Base-by-base conservation (phyloP, 2,888 invertebrate species). In the Noctua pronuba region DNA sequence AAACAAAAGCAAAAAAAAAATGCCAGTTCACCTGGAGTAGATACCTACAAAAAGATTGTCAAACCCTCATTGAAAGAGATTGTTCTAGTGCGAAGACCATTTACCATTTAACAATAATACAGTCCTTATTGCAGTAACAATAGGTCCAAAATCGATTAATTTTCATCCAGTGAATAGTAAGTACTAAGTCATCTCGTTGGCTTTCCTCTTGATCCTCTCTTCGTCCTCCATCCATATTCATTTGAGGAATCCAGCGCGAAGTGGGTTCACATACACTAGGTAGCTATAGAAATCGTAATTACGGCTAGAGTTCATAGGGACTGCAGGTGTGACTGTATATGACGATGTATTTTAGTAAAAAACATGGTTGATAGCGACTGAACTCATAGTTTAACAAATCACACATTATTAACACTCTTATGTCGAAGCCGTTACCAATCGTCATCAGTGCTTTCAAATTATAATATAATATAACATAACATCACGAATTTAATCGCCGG, bases 191-290 rank as follows among this genome's bases (percentile, higher is more conserved):
- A 52, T 55, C n/a, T 44, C 21, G 55, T 55, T 65, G 52, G 8
- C n/a, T 55, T 52, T 65, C 13, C 44, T 11, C 28, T 66, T 76
- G 31, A 55, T 55, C 21, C 18, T 46, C 35, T 65, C 52, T 44
- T 7, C 31, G 16, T 18, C n/a, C 11, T 28, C 73, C n/a, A 77
- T 76, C 18, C 44, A 65, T 38, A 77, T 77, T 77, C 35, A 35
- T 65, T 64, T 18, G 35, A 77, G 35, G 31, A 52, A 31, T 72
- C 41, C 31, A 49, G 13, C 31, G 21, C 7, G 21, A 44, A 35
- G 31, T 75, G 21, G 44, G 46, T 76, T 44, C 24, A 77, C 5
- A 24, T 73, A 73, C 31, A 35, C 41, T 16, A 21, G 11, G 21
- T 31, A 21, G 44, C 64, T 65, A 21, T 18, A 1, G 31, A 76